Base-by-base conservation (phyloP, 2,113 vertebrate species). In the Anas platyrhynchos region DNA sequence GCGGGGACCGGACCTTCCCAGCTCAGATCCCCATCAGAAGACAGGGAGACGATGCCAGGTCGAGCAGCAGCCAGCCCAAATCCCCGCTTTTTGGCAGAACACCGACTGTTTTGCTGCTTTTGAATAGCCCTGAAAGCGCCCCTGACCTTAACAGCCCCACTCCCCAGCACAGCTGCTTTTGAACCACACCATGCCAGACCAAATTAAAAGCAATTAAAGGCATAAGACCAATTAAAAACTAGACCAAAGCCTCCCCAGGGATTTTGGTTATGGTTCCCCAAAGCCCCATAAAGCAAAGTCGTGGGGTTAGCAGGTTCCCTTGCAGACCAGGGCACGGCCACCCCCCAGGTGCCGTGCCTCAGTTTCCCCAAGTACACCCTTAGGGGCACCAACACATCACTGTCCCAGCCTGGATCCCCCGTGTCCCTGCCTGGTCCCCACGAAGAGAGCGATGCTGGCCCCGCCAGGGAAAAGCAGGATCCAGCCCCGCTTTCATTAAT, bases 401-500 rank as follows among this genome's bases (percentile, higher is more conserved):
- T 76, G 32, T 0, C 29, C 44, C 50, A 63, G 48, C 43, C 50
- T 44, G 68, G 38, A 26, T 50, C 12, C 43, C 26, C n/a, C 8
- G 3, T 7, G 31, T 5, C 36, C 26, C 88, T 82, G 8, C 20
- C 50, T 77, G 68, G 21, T 63, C 46, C 34, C 59, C 21, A 18
- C 52, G 2, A 41, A 59, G 56, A 3, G 46, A 63, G 74, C 21
- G 1, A 36, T 7, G 22, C 20, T 6, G 1, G 65, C 9, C 36
- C 38, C 3, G 1, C 14, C 2, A 55, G 50, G 71, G 36, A n/a
- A 63, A 69, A 62, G 31, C 41, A 67, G 25, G 67, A 85, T 68
- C 43, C 72, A 58, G 59, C 65, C 27, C 13, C 13, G 7, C 68
- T 95, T 89, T 85, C 97, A 96, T 96, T 97, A 94, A 96, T 96